These are phyloP conservation scores for Anthophora plumipes DNA, from an alignment of 2,888 invertebrate genomes.

Conservation along the genomic window DNA sequence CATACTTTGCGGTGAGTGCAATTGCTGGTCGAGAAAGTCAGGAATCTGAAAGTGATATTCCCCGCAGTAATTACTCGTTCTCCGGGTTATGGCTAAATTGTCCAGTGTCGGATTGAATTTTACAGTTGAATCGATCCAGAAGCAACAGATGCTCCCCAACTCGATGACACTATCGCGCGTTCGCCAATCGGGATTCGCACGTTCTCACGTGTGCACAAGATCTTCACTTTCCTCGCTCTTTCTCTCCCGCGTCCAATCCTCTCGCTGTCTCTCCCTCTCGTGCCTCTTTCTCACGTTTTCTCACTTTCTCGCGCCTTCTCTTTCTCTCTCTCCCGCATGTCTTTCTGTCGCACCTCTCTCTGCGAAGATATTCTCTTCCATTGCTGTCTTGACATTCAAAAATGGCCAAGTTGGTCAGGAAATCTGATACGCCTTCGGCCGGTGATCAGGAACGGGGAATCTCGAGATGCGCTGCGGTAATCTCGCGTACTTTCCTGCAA, in stretches of 20 bases:
- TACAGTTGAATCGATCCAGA: slow-evolving; percentile 48
- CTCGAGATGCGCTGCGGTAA: slow-evolving; percentile 42
- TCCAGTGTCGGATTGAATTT: slow-evolving; percentile 36
- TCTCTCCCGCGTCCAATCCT: background rate
- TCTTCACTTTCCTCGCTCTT: too few species aligned
- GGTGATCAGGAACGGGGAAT: slow-evolving; percentile 49
- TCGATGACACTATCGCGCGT: slow-evolving; percentile 9
- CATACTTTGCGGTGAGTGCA: slow-evolving; percentile 21
- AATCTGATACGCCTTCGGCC: slow-evolving; percentile 45
- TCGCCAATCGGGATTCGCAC: background rate
- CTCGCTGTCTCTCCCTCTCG: too few species aligned
- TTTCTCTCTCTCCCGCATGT: too few species aligned
- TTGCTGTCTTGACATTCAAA: slow-evolving; percentile 22
- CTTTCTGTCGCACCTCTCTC: too few species aligned
- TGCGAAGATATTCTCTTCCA: slow-evolving; percentile 45
- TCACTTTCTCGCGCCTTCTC: background rate
- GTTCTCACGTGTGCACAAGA: slow-evolving; percentile 3
- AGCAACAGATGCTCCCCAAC: background rate
- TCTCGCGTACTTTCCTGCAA: slow-evolving; percentile 12
- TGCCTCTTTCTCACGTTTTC: too few species aligned
- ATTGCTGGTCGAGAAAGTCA: slow-evolving; percentile 51
- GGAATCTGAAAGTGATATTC: slow-evolving; percentile 34
- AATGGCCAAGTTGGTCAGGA: slow-evolving; percentile 47
- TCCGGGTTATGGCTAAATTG: slow-evolving; percentile 52
- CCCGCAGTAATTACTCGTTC: slow-evolving; percentile 47